A percentile compares a stretch with the other conserved stretches of the same genome.
phyloP scores from a whole-genome alignment of 2,797 vertebrate genomes.

The Smutsia temminckii region DNA sequence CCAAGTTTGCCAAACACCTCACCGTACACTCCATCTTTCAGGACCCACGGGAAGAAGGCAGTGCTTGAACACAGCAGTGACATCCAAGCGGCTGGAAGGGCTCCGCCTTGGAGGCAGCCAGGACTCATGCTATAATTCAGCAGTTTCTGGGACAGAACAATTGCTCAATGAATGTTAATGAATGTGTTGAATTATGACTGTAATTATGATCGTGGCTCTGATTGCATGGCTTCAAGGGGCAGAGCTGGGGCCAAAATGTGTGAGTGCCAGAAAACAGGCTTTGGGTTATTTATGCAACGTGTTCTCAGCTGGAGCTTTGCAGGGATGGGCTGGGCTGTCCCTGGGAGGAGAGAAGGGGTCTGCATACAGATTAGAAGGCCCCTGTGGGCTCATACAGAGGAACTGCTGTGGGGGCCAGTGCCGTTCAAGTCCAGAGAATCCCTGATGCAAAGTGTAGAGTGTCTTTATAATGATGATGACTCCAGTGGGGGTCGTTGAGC shows the following conservation, averaged over 20 bases:
- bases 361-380: neutral
- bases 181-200: neutral
- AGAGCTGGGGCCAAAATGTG: neutral
- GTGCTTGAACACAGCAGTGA: neutral
- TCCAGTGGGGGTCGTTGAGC: neutral
- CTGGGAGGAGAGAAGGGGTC: neutral
- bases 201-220: neutral
- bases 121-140: neutral
- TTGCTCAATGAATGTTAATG: neutral
- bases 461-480: neutral
- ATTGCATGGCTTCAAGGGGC: neutral
- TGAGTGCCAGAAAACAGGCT: neutral
- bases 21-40: neutral
- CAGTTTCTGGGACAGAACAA: neutral
- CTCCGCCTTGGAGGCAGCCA: rapidly evolving
- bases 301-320: neutral
- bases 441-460: neutral
- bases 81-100: rapidly evolving
- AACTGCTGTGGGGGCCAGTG: too few species aligned
- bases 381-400: neutral
- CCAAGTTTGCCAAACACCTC: too few species aligned
- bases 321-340: neutral
- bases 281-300: neutral
- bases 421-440: neutral
- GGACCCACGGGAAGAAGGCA: neutral